These are phyloP conservation scores for Anagrus nilaparvatae DNA, from an alignment of 1,140 invertebrate genomes.

Conservation along the genomic window DNA sequence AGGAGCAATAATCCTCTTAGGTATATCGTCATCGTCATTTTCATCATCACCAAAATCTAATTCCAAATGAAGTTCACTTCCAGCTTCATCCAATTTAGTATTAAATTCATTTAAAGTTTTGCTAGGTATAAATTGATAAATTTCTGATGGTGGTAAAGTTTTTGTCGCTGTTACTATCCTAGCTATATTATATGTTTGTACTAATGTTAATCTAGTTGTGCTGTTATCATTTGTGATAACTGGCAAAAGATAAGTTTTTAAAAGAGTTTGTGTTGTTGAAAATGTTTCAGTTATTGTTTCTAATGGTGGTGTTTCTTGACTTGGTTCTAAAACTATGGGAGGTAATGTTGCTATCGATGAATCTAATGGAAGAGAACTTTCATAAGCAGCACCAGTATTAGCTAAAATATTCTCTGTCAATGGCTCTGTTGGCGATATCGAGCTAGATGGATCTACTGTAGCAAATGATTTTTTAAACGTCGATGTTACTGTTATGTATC, in stretches of 20 bases:
- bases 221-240: slow-evolving; percentile 61
- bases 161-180: slow-evolving; percentile 77
- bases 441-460: slow-evolving; percentile 44
- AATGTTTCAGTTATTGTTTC: slow-evolving; percentile 85
- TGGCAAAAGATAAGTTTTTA: slow-evolving; percentile 79
- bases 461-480: slow-evolving; percentile 67
- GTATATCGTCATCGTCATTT: slow-evolving; percentile 54
- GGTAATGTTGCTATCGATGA: slow-evolving; percentile 73
- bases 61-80: slow-evolving; percentile 74
- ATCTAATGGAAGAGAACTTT: slow-evolving; percentile 59
- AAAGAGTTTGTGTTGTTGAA: slow-evolving; percentile 74
- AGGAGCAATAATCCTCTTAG: slow-evolving; percentile 46
- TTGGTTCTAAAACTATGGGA: slow-evolving; percentile 61
- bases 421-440: slow-evolving; percentile 56
- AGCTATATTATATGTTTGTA: slow-evolving; percentile 81
- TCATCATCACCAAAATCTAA: slow-evolving; percentile 75
- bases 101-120: slow-evolving; percentile 84
- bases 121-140: slow-evolving; percentile 75
- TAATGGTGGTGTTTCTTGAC: slow-evolving; percentile 66
- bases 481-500: slow-evolving; percentile 74
- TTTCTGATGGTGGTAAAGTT: slow-evolving; percentile 75
- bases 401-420: slow-evolving; percentile 79
- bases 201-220: slow-evolving; percentile 64
- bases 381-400: slow-evolving; percentile 61
- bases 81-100: slow-evolving; percentile 74